Percentiles rank a stretch among this genome's conserved stretches.
phyloP scores from a whole-genome alignment of 2,797 vertebrate genomes.

The Pipistrellus pygmaeus region DNA sequence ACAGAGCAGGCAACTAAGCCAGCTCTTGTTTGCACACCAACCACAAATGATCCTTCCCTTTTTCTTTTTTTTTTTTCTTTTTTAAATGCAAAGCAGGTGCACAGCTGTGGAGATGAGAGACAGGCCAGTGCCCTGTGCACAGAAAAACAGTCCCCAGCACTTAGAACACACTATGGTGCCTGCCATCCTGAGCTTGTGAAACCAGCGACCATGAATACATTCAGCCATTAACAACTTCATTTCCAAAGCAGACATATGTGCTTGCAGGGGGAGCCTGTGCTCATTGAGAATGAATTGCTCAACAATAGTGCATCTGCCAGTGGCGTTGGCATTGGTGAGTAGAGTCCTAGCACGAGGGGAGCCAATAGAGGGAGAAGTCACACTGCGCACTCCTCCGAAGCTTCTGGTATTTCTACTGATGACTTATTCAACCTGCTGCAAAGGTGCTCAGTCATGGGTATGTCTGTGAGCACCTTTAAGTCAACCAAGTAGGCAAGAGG shows the following conservation, averaged over 20 bases:
- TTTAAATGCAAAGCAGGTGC: slow-evolving; percentile 70
- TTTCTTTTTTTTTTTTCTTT: slow-evolving; percentile 9
- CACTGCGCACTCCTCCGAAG: rapidly evolving
- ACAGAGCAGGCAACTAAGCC: not conserved
- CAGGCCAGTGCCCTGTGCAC: slow-evolving; percentile 61
- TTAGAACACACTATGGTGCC: slow-evolving; percentile 75
- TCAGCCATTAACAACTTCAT: slow-evolving; percentile 82
- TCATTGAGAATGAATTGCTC: slow-evolving; percentile 84
- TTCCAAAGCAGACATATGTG: slow-evolving; percentile 83
- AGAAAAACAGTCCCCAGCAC: slow-evolving; percentile 71
- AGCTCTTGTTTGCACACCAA: not conserved
- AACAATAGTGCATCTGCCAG: slow-evolving; percentile 77
- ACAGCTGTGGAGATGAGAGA: slow-evolving; percentile 73
- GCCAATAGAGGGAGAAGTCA: rapidly evolving
- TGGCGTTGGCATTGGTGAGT: rapidly evolving
- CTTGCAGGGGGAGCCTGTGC: slow-evolving; percentile 76
- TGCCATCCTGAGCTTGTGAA: slow-evolving; percentile 72
- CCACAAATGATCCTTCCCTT: not conserved
- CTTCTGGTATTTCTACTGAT: not conserved
- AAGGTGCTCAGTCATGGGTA: not conserved
- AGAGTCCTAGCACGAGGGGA: rapidly evolving
- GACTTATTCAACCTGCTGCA: not conserved
- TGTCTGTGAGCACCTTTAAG: not conserved
- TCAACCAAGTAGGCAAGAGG: not conserved
- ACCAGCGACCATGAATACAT: slow-evolving; percentile 68